Conservation (phyloP, 2,888 invertebrate genomes). For the Eristalinus sepulchralis region DNA sequence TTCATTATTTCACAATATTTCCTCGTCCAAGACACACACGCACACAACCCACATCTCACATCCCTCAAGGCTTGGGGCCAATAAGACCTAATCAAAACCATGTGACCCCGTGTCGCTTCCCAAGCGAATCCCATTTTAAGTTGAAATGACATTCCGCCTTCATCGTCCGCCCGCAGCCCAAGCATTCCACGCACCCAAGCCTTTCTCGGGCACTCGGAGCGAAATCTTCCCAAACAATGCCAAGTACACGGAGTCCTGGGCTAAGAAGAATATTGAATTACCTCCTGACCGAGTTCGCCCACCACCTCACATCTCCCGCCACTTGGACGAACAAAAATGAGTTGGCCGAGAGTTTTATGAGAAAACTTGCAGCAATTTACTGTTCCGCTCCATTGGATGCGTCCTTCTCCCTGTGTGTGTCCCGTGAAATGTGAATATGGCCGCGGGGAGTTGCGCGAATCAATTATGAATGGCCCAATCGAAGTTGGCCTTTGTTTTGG, state of each 20-base stretch:
- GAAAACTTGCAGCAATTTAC: slow-evolving; percentile 31
- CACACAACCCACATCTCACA: neutral
- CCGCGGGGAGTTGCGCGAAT: neutral
- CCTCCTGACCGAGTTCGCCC: neutral
- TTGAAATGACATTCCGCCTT: neutral
- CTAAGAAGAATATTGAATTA: neutral
- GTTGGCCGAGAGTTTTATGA: slow-evolving; percentile 43
- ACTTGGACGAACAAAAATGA: slow-evolving; percentile 4
- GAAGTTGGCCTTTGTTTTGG: neutral
- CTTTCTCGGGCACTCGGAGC: neutral
- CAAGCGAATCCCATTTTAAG: neutral
- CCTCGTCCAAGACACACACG: neutral
- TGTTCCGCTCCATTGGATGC: neutral
- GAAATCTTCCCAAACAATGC: neutral
- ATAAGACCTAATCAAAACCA: neutral
- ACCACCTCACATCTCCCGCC: neutral
- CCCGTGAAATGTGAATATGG: slow-evolving; percentile 10
- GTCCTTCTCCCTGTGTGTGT: neutral
- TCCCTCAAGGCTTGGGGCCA: neutral
- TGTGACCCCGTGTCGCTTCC: neutral
- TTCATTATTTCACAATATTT: neutral
- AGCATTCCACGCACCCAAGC: neutral
- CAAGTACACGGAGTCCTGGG: neutral
- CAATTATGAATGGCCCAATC: neutral
- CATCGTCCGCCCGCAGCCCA: neutral